Conservation (phyloP, 2,797 vertebrate species). For the Arctocebus calabarensis region DNA sequence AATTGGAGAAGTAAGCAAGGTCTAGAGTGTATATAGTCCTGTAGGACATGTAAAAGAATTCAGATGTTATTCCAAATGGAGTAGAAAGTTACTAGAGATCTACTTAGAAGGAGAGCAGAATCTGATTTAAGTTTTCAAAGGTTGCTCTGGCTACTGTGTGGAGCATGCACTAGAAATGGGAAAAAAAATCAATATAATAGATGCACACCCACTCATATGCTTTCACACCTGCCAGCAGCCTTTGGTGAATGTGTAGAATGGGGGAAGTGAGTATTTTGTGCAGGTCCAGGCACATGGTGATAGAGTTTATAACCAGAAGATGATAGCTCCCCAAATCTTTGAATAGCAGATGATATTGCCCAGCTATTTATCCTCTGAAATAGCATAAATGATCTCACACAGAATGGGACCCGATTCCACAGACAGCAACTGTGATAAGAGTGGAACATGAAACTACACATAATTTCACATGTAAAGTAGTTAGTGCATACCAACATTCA, state of each 20-base stretch:
- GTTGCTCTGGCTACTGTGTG: not conserved
- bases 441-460: not conserved
- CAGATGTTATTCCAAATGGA: not conserved
- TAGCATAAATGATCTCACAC: not conserved
- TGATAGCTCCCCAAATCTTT: not conserved
- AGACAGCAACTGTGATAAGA: not conserved
- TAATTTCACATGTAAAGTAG: not conserved
- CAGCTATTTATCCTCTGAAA: not conserved
- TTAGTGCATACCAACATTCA: not conserved
- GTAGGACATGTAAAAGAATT: not conserved
- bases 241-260: not conserved
- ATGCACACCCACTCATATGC: rapidly evolving
- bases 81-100: not conserved
- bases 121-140: not conserved
- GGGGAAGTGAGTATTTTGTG: not conserved
- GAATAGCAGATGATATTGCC: not conserved
- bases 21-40: not conserved
- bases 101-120: not conserved
- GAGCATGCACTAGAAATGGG: not conserved
- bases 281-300: not conserved
- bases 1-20: not conserved
- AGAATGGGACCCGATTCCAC: not conserved
- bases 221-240: not conserved
- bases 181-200: not conserved
- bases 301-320: not conserved